Evolutionary conservation across 2,888 invertebrate genomes (phyloP), one percentile per base, ranked within the genome.

Genomic region (Cataglyphis rosenhaueri): DNA sequence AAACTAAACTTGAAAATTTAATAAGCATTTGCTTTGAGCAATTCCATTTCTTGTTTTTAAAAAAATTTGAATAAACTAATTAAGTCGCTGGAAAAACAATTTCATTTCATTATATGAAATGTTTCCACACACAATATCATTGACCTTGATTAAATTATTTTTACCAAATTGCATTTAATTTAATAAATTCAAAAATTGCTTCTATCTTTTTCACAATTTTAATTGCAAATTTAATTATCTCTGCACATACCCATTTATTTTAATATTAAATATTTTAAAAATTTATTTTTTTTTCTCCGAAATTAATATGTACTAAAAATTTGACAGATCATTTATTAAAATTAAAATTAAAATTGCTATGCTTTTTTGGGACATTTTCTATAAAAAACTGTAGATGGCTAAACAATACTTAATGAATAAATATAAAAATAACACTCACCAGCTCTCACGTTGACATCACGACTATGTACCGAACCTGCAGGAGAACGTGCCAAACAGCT

Each of bases 371-470:
- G 12, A 44, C 32, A 59, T 41, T 3, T 29, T 57, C 1, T n/a
- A n/a, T 59, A 44, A 59, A 12, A 18, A 25, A 12, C 10, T 44
- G 12, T 32, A 59, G 78, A 79, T 79, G 78, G 78, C 78, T 59
- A 79, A 79, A 79, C 57, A 18, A 44, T 44, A 15, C 0, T 12
- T 32, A 44, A 73, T 57, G 25, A 9, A 12, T 44, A 38, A 57
- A 61, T 68, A 38, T 74, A 21, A 76, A 12, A 57, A 79, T 29
- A 65, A 83, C 91, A 95, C 96, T 96, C 96, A 99, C 99, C 99
- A 95, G 99, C 98, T 95, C 98, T 96, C 75, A 99, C 98, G 95
- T 98, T 98, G 93, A 99, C 98, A 95, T 98, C 98, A 78, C 98
- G 96, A 70, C 98, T 98, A 93, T 98, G 97, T 91, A 99, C 98